Evolutionary conservation across 2,797 vertebrate genomes (phyloP), one percentile per base, ranked within the genome.

Genomic region (Chloroceryle amazona): DNA sequence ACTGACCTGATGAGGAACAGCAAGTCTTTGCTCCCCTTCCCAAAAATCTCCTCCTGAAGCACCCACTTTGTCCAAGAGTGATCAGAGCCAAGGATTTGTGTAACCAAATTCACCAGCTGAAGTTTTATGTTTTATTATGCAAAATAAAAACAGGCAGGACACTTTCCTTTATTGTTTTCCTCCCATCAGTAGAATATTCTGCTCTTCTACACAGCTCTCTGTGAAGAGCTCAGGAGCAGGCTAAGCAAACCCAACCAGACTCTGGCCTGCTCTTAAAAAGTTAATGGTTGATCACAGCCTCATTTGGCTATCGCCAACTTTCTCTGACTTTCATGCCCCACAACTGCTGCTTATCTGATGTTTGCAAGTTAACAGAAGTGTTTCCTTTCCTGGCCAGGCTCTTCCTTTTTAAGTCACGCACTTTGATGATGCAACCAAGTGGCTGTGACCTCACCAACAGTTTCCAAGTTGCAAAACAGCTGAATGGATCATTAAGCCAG

Each of bases 401-500:
- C 52, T 85, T 87, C 49, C 67, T 75, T 91, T 83, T 71, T 49
- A 87, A 93, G 89, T 60, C 73, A 58, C 3, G n/a, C 29, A 22
- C 25, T 75, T 90, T 1, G 22, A 79, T 68, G 94, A 91, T 89
- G 93, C 44, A 93, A 80, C 65, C 66, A 74, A 72, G 55, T 0
- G 0, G 26, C 37, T 84, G 49, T 79, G 87, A 90, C 75, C 68
- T 94, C 90, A 95, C n/a, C 93, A 66, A 31, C 3, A 3, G 76
- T 66, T 94, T 81, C 81, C 0, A 2, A 85, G 57, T 13, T 95
- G 73, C 19, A 8, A 78, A 94, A 94, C 3, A 10, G 70, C 81
- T 5, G 2, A 87, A 71, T 71, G 68, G 96, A 93, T 94, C 79
- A 90, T 42, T 83, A 63, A 81, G 44, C 70, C 74, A 46, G 42